Evolutionary conservation across 2,888 invertebrate species (phyloP).

Genomic region (Dimorphilus gyrociliatus): DNA sequence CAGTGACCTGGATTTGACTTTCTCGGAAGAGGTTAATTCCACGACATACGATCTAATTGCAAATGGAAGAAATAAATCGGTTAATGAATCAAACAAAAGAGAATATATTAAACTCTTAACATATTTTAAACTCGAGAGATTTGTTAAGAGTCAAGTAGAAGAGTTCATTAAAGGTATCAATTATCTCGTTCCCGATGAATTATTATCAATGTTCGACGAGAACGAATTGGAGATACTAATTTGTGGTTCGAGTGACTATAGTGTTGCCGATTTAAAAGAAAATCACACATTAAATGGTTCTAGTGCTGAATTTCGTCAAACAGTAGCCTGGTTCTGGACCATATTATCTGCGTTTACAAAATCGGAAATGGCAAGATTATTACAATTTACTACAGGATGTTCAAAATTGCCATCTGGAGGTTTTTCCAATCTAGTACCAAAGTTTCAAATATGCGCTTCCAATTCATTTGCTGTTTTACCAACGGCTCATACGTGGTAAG

Average conservation of each 20-base stretch:
- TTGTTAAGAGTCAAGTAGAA: slow-evolving; percentile 64
- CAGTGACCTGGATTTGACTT: slow-evolving; percentile 68
- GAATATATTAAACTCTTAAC: slow-evolving; percentile 68
- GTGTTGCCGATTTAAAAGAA: slow-evolving; percentile 69
- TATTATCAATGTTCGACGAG: slow-evolving; percentile 84
- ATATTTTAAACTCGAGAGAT: slow-evolving; percentile 66
- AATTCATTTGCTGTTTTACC: slow-evolving; percentile 76
- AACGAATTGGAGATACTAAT: slow-evolving; percentile 84
- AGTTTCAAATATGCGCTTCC: slow-evolving; percentile 77
- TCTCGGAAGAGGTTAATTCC: slow-evolving; percentile 76
- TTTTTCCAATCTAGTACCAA: slow-evolving; percentile 70
- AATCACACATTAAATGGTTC: slow-evolving; percentile 70
- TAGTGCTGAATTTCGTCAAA: slow-evolving; percentile 50
- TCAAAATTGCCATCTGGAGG: slow-evolving; percentile 79
- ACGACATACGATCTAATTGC: slow-evolving; percentile 55
- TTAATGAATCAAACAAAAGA: too few relatives aligned
- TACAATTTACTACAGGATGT: slow-evolving; percentile 79
- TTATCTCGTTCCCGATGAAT: slow-evolving; percentile 75
- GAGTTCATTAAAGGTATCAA: slow-evolving; percentile 75
- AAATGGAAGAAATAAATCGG: too few relatives aligned
- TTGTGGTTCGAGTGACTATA: slow-evolving; percentile 83
- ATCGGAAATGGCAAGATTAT: slow-evolving; percentile 74
- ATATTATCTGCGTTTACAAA: slow-evolving; percentile 71
- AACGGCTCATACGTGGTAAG: slow-evolving; percentile 78
- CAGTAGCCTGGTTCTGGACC: slow-evolving; percentile 78